Evolutionary conservation across 2,888 invertebrate species (phyloP).

Genomic region (Syritta pipiens): DNA sequence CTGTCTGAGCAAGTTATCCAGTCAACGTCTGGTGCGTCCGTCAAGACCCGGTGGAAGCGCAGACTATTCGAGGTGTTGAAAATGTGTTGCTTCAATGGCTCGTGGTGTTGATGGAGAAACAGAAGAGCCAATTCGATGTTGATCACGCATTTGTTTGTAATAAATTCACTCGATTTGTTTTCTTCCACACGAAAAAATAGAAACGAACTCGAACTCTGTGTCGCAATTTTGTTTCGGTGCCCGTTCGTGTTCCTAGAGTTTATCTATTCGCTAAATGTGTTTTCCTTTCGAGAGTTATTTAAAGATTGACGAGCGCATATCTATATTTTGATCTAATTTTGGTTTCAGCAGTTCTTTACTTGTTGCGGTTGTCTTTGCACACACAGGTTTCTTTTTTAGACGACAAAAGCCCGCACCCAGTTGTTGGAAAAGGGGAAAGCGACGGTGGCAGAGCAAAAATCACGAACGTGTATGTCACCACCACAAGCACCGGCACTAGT

Average conservation of each 20-base stretch:
- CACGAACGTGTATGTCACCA: neutral
- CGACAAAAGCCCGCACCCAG: slow-evolving; percentile 34
- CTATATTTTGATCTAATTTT: slow-evolving; percentile 64
- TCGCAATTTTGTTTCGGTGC: slow-evolving; percentile 1
- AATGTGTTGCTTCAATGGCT: too few species aligned
- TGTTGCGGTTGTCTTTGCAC: slow-evolving; percentile 53
- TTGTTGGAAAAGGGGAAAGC: slow-evolving; percentile 3
- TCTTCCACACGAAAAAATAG: too few species aligned
- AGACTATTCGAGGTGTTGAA: too few species aligned
- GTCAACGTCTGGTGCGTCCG: too few species aligned
- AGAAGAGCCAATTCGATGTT: too few species aligned
- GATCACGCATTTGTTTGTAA: neutral
- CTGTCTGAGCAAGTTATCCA: too few species aligned
- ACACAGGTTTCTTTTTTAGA: slow-evolving; percentile 40
- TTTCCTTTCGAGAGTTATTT: slow-evolving; percentile 45
- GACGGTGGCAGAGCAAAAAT: slow-evolving; percentile 26
- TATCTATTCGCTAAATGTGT: slow-evolving; percentile 33
- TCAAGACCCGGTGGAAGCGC: too few species aligned
- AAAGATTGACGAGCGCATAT: slow-evolving; percentile 58
- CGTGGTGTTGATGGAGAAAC: too few species aligned
- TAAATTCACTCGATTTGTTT: too few species aligned
- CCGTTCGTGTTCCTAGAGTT: slow-evolving; percentile 24
- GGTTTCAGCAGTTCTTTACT: slow-evolving; percentile 60
- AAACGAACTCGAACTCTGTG: slow-evolving; percentile 34
- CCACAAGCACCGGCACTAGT: slow-evolving; percentile 9